phyloP scores from a whole-genome alignment of 2,113 vertebrate genomes.

The Limanda limanda region DNA sequence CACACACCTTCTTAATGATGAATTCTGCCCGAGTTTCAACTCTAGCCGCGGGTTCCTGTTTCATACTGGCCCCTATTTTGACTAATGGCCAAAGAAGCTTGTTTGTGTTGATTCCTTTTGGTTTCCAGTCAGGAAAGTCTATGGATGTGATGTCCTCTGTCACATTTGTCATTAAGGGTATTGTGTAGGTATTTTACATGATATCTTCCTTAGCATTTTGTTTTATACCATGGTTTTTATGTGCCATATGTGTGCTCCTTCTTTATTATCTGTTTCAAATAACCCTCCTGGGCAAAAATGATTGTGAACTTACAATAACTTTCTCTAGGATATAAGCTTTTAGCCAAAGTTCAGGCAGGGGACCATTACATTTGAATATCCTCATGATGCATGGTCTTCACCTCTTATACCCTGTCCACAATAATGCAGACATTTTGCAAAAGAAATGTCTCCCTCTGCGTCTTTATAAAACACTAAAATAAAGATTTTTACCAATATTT shows the following conservation, averaged over 20 bases:
- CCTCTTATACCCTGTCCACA: not conserved
- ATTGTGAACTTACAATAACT: not conserved
- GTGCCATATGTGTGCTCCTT: not conserved
- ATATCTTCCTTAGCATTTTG: too few species aligned
- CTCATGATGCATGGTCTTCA: not conserved
- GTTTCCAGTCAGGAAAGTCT: constrained; percentile 29
- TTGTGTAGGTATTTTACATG: too few species aligned
- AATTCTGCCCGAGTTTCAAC: constrained; percentile 48
- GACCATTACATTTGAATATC: constrained; percentile 9
- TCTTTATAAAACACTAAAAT: too few species aligned
- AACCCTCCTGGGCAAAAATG: not conserved
- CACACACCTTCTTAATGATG: constrained; percentile 44
- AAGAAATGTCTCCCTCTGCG: too few species aligned
- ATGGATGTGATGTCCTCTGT: too few species aligned
- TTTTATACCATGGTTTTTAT: too few species aligned
- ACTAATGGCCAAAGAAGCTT: constrained; percentile 25
- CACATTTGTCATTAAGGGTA: too few species aligned
- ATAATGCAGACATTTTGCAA: too few species aligned
- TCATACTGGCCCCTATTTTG: constrained; percentile 38
- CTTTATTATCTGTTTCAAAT: too few species aligned
- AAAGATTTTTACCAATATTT: too few species aligned
- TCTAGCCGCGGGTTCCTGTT: constrained; percentile 12
- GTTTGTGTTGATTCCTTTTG: constrained; percentile 31
- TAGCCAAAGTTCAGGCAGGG: constrained; percentile 6
- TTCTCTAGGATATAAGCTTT: not conserved